These are phyloP conservation scores for Falco naumanni DNA, from an alignment of 2,797 vertebrate genomes.

Conservation along the genomic window DNA sequence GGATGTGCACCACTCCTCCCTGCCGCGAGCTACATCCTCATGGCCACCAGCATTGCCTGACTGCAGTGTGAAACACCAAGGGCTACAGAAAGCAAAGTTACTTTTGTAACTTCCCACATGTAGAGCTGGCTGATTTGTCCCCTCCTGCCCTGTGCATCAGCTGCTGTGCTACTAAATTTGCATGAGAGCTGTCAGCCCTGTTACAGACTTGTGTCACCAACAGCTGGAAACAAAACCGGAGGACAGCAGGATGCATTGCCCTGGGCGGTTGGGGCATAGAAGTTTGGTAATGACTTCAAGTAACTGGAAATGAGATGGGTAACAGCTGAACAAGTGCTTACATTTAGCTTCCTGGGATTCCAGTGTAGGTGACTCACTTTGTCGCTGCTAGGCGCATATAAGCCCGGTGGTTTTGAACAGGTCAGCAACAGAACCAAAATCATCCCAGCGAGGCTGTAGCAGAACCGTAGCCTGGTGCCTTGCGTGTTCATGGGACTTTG, in stretches of 20 bases:
- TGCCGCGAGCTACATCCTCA: fast-evolving
- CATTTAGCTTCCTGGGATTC: constrained; percentile 3
- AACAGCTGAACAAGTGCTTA: not conserved
- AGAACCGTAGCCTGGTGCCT: not conserved
- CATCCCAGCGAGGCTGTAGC: not conserved
- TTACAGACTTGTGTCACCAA: not conserved
- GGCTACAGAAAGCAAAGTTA: not conserved
- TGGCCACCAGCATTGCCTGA: not conserved
- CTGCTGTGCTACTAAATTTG: not conserved
- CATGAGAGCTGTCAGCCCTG: not conserved
- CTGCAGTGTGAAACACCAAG: not conserved
- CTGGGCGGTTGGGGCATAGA: not conserved
- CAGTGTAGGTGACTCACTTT: not conserved
- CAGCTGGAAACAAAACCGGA: not conserved
- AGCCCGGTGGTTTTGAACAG: not conserved
- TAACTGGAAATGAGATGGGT: not conserved
- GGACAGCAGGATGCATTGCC: not conserved
- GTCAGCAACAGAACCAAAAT: not conserved
- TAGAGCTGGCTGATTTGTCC: not conserved
- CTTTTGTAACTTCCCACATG: not conserved
- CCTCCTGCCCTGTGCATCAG: not conserved
- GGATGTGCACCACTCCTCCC: not conserved
- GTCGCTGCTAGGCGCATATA: not conserved
- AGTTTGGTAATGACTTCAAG: not conserved
- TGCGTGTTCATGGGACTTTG: not conserved